These are phyloP conservation scores for Hydractinia echinata DNA, from an alignment of 30 jellyfish, hydroid and myxozoan genomes.

Conservation along the genomic window DNA sequence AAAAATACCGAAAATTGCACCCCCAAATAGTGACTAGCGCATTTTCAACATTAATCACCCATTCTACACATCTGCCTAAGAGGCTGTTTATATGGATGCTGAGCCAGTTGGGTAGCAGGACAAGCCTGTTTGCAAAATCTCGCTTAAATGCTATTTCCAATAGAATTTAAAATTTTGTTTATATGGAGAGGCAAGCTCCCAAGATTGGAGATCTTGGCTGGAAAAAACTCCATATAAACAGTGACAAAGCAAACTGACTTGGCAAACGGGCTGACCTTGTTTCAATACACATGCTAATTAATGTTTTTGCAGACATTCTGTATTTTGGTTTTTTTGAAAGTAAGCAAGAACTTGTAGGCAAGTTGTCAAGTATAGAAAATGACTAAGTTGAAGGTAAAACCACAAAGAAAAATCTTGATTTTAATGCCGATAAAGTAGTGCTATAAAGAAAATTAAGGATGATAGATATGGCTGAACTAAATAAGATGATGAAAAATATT, in stretches of 20 bases:
- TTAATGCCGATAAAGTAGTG: background rate
- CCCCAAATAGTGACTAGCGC: no score
- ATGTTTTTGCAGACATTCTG: no score
- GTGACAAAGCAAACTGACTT: background rate
- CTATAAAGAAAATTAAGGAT: background rate
- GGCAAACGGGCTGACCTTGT: background rate
- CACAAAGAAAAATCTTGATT: background rate
- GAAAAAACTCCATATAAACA: background rate
- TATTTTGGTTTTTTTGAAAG: background rate
- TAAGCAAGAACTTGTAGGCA: background rate
- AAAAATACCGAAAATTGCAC: no score
- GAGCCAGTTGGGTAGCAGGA: background rate
- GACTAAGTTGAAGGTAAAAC: background rate
- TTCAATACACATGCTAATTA: constrained; percentile 1
- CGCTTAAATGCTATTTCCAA: background rate
- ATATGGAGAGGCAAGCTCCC: constrained; percentile 3
- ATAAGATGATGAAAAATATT: background rate
- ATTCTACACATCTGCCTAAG: background rate
- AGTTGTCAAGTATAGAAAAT: no score
- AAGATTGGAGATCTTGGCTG: background rate
- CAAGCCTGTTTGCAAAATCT: background rate
- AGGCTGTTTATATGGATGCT: background rate
- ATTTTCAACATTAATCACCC: no score
- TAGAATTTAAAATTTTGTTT: background rate
- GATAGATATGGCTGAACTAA: background rate